Conservation (phyloP, 2,888 invertebrate species). For the Cerastis leucographa region DNA sequence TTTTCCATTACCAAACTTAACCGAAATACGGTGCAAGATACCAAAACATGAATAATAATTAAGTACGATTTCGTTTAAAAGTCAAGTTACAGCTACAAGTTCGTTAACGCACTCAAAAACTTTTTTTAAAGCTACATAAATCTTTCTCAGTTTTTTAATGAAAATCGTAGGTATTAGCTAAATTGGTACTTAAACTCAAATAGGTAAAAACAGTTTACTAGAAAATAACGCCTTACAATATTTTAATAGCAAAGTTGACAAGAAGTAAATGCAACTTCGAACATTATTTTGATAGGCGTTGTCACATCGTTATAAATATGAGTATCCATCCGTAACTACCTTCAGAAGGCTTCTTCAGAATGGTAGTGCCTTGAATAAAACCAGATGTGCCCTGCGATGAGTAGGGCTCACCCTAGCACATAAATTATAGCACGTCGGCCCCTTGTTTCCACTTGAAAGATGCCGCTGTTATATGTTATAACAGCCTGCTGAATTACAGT, state of each 20-base stretch:
- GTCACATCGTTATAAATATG: slow-evolving; percentile 8
- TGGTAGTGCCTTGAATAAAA: slow-evolving; percentile 74
- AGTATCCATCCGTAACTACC: slow-evolving; percentile 47
- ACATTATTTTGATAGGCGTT: slow-evolving; percentile 49
- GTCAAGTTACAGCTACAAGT: slow-evolving; percentile 43
- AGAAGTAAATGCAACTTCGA: background rate
- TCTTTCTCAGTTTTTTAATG: background rate
- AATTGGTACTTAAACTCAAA: background rate
- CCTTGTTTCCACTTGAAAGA: slow-evolving; percentile 79
- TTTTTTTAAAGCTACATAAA: slow-evolving; percentile 11
- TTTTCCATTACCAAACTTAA: slow-evolving; percentile 88
- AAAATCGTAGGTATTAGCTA: background rate
- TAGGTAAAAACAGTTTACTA: background rate
- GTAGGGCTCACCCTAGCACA: slow-evolving; percentile 72
- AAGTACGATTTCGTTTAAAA: slow-evolving; percentile 67
- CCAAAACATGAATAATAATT: slow-evolving; percentile 86
- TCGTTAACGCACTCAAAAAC: slow-evolving; percentile 23
- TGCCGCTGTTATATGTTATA: slow-evolving; percentile 74
- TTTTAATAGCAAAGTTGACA: slow-evolving; percentile 52
- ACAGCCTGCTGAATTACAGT: slow-evolving; percentile 72
- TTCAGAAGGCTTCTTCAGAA: slow-evolving; percentile 50
- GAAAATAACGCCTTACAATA: slow-evolving; percentile 48
- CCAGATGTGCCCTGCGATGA: slow-evolving; percentile 80
- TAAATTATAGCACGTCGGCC: slow-evolving; percentile 83
- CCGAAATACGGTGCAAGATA: slow-evolving; percentile 79